Evolutionary conservation across 2,888 invertebrate genomes (phyloP), one percentile per base, ranked within the genome.

Genomic region (Tryphoninae sp.): DNA sequence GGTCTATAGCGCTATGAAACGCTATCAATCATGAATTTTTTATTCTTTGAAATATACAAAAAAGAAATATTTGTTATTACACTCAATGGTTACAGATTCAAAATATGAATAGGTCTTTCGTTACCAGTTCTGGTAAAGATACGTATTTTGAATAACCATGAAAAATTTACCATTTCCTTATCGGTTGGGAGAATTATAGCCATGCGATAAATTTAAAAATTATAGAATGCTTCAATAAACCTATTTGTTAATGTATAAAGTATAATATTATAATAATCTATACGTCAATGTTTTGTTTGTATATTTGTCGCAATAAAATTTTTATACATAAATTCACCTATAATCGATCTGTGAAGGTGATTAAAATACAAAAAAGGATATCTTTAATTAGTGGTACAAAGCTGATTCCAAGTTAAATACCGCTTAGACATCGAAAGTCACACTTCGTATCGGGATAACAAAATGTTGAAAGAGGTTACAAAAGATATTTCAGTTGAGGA

Each of bases 251-350:
- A 73, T 74, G 69, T 59, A 76, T 67, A 76, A 71, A 76, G 58
- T 51, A 53, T 49, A 40, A 40, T 23, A 53, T 80, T 59, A 26
- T 51, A 33, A 75, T 61, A 11, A 75, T 40, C 8, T 74, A 74
- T 26, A 75, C 55, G 19, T 13, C 13, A 75, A 69, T 69, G 51
- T 80, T 55, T 71, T 77, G 71, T 78, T 80, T 82, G 80, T 83
- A 80, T 77, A 82, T 81, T 84, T 82, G 76, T 64, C 75, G 59
- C 51, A 83, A 80, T 78, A 81, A 81, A 82, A 77, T 71, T 62
- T 81, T 74, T 68, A 77, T 68, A 74, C 76, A 22, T 33, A 40
- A 42, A 19, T 49, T 19, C 26, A 4, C 6, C 6, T 0, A 33
- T 33, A 6, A 33, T 1, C 33, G 33, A 4, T 33, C 6, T 33